These are phyloP conservation scores for Brenthis daphne DNA, from an alignment of 2,888 invertebrate species.

Conservation along the genomic window DNA sequence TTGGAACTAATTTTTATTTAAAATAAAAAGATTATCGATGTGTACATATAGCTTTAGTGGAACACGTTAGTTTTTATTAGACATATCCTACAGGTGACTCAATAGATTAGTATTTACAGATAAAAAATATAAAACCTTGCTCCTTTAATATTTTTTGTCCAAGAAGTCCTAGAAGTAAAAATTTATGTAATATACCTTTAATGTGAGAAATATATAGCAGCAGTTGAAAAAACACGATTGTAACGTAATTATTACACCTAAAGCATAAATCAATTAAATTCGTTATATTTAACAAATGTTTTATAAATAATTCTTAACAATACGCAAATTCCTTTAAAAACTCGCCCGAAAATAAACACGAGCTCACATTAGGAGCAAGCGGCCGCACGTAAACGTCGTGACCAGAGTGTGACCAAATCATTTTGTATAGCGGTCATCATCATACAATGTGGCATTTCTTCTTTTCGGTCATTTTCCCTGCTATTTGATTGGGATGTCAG, in stretches of 20 bases:
- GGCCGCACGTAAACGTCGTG: slow-evolving; percentile 62
- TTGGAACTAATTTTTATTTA: slow-evolving; percentile 35
- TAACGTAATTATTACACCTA: too few relatives aligned
- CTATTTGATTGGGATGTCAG: slow-evolving; percentile 36
- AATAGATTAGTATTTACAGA: not conserved
- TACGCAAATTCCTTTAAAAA: slow-evolving; percentile 37
- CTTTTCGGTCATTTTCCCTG: slow-evolving; percentile 46
- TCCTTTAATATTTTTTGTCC: not conserved
- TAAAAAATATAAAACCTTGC: not conserved
- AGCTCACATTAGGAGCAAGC: slow-evolving; percentile 61
- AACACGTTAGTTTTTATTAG: not conserved
- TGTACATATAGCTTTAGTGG: slow-evolving; percentile 12
- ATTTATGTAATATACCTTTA: too few relatives aligned
- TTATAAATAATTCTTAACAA: slow-evolving; percentile 24
- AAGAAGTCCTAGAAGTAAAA: too few relatives aligned
- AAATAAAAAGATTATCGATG: slow-evolving; percentile 33
- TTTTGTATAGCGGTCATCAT: slow-evolving; percentile 68
- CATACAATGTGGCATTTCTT: slow-evolving; percentile 44
- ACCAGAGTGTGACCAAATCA: slow-evolving; percentile 74
- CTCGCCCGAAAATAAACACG: slow-evolving; percentile 37
- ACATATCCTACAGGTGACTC: not conserved
- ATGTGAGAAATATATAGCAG: too few relatives aligned
- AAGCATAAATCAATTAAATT: not conserved
- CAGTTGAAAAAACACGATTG: too few relatives aligned
- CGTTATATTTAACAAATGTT: not conserved